phyloP scores from a whole-genome alignment of 1,140 invertebrate species.

The Leptinotarsa lineolata region DNA sequence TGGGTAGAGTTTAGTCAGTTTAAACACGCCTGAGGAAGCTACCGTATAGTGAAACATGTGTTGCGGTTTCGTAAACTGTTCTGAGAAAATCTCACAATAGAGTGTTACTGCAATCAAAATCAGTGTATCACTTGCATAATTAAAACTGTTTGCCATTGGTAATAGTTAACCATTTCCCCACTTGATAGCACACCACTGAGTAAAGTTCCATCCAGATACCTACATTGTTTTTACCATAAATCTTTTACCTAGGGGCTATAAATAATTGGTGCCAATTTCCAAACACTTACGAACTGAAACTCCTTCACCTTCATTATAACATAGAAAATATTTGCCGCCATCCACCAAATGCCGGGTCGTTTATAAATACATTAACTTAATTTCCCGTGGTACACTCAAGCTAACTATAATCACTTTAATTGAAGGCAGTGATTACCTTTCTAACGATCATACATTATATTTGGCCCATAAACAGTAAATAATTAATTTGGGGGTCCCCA shows the following conservation, averaged over 20 bases:
- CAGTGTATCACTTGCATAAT: no score
- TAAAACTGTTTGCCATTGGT: no score
- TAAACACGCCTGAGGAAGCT: no score
- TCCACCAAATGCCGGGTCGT: slow-evolving; percentile 26
- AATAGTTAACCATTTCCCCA: no score
- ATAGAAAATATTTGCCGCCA: slow-evolving; percentile 28
- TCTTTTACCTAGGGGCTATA: slow-evolving; percentile 4
- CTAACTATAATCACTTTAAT: slow-evolving; percentile 20
- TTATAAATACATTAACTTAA: slow-evolving; percentile 31
- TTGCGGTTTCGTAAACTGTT: no score
- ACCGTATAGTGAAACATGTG: no score
- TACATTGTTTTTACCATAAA: neutral
- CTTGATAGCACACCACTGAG: no score
- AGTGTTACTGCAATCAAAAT: no score
- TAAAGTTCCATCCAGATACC: no score
- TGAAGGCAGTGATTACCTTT: neutral
- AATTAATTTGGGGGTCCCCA: slow-evolving; percentile 1
- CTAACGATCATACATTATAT: slow-evolving; percentile 16
- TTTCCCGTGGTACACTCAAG: neutral
- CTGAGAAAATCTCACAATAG: no score
- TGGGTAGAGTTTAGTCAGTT: no score
- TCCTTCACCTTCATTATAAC: slow-evolving; percentile 22
- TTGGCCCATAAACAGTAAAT: neutral
- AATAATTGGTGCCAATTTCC: slow-evolving; percentile 32
- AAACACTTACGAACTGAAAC: slow-evolving; percentile 7